Conservation (phyloP, 2,888 invertebrate species). For the Agrypnus murinus region DNA sequence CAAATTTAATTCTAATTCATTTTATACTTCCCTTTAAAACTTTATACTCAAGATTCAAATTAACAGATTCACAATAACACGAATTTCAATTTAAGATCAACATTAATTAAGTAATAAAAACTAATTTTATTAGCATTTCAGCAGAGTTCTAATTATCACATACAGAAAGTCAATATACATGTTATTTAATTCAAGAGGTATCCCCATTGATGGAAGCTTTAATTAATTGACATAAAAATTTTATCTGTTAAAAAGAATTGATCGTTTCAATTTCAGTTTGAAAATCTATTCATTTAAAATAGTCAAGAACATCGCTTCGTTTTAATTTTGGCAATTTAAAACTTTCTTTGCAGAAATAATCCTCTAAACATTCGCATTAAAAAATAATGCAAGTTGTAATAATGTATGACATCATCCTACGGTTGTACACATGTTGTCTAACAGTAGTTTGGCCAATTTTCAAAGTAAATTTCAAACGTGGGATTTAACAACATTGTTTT, state of each 20-base stretch:
- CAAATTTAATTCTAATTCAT: no score
- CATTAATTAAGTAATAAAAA: not conserved
- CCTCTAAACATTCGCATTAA: not conserved
- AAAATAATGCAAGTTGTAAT: conserved; percentile 8
- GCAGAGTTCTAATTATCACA: not conserved
- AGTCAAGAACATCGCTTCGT: no score
- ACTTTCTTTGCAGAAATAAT: no score
- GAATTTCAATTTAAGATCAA: no score
- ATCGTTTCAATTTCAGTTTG: conserved; percentile 11
- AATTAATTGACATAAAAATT: conserved; percentile 24
- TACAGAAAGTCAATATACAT: not conserved
- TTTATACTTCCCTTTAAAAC: no score
- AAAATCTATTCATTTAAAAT: no score
- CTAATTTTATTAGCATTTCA: not conserved
- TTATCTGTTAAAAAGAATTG: conserved; percentile 12
- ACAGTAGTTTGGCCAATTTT: not conserved
- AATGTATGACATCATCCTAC: not conserved
- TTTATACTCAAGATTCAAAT: no score
- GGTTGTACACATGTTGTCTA: not conserved
- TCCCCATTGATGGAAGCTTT: conserved; percentile 2
- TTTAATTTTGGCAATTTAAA: no score
- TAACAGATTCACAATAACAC: no score
- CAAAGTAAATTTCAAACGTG: not conserved
- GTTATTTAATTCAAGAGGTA: conserved; percentile 20
- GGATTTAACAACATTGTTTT: not conserved